Evolutionary conservation across 2,113 vertebrate genomes (phyloP).

Genomic region (Felis chaus): DNA sequence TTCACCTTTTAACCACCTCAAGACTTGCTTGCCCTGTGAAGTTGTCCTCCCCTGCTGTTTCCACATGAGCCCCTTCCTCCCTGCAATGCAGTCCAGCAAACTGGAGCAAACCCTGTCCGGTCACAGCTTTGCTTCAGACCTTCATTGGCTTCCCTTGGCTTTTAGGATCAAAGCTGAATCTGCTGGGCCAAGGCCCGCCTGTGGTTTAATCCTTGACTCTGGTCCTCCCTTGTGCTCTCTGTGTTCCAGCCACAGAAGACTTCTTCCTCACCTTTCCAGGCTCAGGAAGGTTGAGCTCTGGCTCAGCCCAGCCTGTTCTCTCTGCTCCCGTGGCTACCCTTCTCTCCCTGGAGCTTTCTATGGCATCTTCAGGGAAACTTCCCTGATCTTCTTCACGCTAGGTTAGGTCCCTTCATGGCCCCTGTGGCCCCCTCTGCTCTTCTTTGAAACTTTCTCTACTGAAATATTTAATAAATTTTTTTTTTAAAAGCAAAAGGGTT

Average conservation of each 20-base stretch:
- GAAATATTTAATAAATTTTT: neutral
- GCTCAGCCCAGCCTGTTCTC: neutral
- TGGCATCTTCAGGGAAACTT: neutral
- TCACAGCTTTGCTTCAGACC: neutral
- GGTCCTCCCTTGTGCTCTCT: neutral
- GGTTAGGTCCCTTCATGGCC: neutral
- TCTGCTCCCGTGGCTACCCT: neutral
- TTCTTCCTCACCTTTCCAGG: neutral
- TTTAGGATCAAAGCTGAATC: neutral
- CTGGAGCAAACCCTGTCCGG: neutral
- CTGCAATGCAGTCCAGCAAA: neutral
- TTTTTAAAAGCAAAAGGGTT: neutral
- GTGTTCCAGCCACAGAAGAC: neutral
- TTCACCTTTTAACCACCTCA: neutral
- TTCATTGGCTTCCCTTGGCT: neutral
- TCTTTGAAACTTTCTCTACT: neutral
- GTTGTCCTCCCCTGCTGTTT: neutral
- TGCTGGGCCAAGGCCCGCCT: rapidly evolving
- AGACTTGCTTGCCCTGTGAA: neutral
- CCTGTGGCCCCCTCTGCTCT: neutral
- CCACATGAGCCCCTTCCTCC: no score
- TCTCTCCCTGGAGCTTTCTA: neutral
- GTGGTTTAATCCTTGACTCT: neutral
- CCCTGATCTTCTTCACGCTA: neutral
- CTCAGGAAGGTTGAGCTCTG: neutral